Percentiles rank a stretch among this genome's conserved stretches.
phyloP scores from a whole-genome alignment of 1,140 invertebrate genomes.

The Sitodiplosis mosellana region DNA sequence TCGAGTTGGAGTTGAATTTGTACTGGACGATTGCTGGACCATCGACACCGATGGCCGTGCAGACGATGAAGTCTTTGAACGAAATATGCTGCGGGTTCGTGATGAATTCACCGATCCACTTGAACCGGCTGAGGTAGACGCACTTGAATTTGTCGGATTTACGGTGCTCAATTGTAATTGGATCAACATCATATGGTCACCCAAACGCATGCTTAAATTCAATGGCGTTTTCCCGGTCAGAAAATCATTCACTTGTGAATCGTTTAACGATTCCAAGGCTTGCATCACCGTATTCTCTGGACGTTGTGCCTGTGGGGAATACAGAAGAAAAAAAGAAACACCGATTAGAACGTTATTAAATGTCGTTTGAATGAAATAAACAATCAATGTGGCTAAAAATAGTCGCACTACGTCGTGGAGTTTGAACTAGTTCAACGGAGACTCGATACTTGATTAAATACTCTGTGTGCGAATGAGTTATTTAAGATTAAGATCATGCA shows the following conservation, averaged over 20 bases:
- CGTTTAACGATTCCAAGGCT: constrained; percentile 80
- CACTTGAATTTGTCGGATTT: constrained; percentile 21
- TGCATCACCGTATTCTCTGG: constrained; percentile 89
- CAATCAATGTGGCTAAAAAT: constrained; percentile 1
- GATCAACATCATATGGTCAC: constrained; percentile 93
- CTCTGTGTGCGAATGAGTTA: too few species aligned
- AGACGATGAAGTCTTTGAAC: constrained; percentile 14
- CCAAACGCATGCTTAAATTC: constrained; percentile 83
- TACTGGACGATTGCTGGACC: neutral
- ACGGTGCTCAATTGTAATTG: constrained; percentile 82
- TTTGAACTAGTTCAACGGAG: too few species aligned
- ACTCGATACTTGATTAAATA: too few species aligned
- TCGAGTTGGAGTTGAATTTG: neutral
- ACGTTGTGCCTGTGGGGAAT: constrained; percentile 60
- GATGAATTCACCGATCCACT: constrained; percentile 2
- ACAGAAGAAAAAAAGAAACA: constrained; percentile 2
- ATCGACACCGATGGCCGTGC: constrained; percentile 3
- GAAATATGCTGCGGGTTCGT: constrained; percentile 1
- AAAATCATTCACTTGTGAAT: constrained; percentile 88
- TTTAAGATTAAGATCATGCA: too few species aligned
- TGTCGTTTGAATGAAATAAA: neutral
- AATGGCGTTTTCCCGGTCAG: constrained; percentile 81
- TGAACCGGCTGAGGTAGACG: constrained; percentile 6
- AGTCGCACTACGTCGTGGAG: neutral
- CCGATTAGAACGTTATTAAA: neutral